Conservation (phyloP, 1,140 invertebrate species). For the Bombus pyrosoma region DNA sequence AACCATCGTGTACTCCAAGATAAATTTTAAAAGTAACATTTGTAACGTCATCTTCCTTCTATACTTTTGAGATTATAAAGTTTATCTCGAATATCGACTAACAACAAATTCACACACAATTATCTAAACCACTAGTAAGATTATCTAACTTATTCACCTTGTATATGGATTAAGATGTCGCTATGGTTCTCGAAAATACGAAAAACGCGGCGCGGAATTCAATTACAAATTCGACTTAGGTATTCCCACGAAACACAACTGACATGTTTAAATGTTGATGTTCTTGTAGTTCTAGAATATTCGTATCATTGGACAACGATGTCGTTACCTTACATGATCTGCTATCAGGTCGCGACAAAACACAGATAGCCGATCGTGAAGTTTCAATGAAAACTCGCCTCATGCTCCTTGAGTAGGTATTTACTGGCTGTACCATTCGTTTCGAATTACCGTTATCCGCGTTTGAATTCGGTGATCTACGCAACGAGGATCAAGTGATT, state of each 20-base stretch:
- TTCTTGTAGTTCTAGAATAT: constrained; percentile 21
- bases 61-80: neutral
- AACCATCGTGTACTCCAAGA: neutral
- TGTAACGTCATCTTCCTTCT: neutral
- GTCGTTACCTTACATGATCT: neutral
- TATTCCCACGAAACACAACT: neutral
- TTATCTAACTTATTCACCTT: neutral
- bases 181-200: neutral
- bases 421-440: neutral
- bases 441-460: constrained; percentile 28
- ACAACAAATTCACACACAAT: neutral
- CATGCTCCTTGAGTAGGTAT: neutral
- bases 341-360: neutral
- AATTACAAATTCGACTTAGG: neutral
- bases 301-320: neutral
- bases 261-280: neutral
- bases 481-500: neutral
- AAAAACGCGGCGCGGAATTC: too few species aligned
- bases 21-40: neutral
- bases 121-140: too few species aligned
- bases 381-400: constrained; percentile 8
- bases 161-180: neutral
- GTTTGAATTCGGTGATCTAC: constrained; percentile 19
- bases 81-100: neutral
- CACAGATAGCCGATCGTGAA: neutral